A percentile compares a stretch with the other conserved stretches of the same genome.
Evolutionary conservation across 2,888 invertebrate genomes (phyloP).

Genomic region (Diadromus collaris): DNA sequence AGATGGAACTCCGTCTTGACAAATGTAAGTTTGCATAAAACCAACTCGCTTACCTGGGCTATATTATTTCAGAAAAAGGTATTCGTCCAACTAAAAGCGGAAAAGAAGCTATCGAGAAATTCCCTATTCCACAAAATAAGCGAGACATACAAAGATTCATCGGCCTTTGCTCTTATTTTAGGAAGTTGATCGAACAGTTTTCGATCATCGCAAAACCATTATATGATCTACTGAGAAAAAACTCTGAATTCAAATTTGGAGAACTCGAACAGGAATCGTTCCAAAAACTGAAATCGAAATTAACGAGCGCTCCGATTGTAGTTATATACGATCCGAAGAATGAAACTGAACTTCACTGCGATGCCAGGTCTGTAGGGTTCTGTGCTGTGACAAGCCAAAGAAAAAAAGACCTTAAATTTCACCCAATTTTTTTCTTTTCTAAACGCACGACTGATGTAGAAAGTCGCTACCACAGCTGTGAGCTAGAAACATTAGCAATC

Average conservation of each 20-base stretch:
- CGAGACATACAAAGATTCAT: slow-evolving; percentile 66
- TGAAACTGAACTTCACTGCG: slow-evolving; percentile 68
- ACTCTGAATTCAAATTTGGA: slow-evolving; percentile 49
- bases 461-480: slow-evolving; percentile 72
- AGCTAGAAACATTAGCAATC: slow-evolving; percentile 69
- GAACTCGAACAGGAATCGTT: slow-evolving; percentile 40
- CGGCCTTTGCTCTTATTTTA: slow-evolving; percentile 66
- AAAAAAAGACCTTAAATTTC: slow-evolving; percentile 65
- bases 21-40: slow-evolving; percentile 60
- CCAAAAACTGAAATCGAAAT: slow-evolving; percentile 31
- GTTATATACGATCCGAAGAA: slow-evolving; percentile 46
- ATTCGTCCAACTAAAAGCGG: slow-evolving; percentile 56
- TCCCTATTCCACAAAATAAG: slow-evolving; percentile 61
- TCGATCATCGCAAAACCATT: slow-evolving; percentile 68
- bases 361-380: slow-evolving; percentile 71
- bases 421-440: slow-evolving; percentile 73
- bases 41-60: slow-evolving; percentile 60
- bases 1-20: slow-evolving; percentile 44
- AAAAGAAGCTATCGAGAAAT: slow-evolving; percentile 59
- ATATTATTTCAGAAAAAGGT: slow-evolving; percentile 53
- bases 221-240: slow-evolving; percentile 63
- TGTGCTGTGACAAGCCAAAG: slow-evolving; percentile 73
- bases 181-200: slow-evolving; percentile 65
- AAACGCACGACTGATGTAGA: slow-evolving; percentile 69
- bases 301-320: slow-evolving; percentile 50